Evolutionary conservation across 64 coral and sea anemone genomes (phyloP), one percentile per base, ranked within the genome.

Genomic region (Astreopora myriophthalma): DNA sequence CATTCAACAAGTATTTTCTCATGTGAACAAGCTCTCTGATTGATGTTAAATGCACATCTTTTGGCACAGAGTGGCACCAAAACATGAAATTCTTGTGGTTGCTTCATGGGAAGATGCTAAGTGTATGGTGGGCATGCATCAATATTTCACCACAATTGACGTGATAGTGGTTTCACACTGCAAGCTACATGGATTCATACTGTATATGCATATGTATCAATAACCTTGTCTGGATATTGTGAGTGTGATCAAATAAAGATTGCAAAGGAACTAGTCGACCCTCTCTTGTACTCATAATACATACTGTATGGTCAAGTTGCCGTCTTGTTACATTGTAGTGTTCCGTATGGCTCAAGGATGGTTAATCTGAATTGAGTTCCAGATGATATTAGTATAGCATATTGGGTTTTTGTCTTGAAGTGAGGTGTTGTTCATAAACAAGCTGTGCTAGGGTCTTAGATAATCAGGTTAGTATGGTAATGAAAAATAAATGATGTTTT

Each of bases 401-500:
- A 38, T 39, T 36, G 55, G 22, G 52, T 63, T 64, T 57, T n/a
- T 83, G 22, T 83, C 52, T 64, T 64, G 79, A 55, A 49, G 75
- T 48, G 72, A 34, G 39, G 31, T 83, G 79, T 48, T 77, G 74
- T 83, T 83, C 57, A 28, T 83, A 38, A 34, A 31, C 55, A 83
- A 64, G 79, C 52, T 1, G 9, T 23, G 22, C 57, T 83, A 83
- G 57, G 51, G 79, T 65, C 58, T 7, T 83, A 83, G 9, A 64
- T 19, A 64, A 23, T 60, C 55, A 83, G 79, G 79, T 83, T 83
- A 83, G 79, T 83, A 83, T 25, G 36, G 6, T 6, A 55, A 0
- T 49, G 14, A 16, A 73, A 35, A 66, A 36, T 22, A 35, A 37
- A 73, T 22, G 22, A 35, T 36, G 1, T 34, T 8, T 29, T 71